phyloP scores from a whole-genome alignment of 2,888 invertebrate species.

The Chaetoderma sp. region DNA sequence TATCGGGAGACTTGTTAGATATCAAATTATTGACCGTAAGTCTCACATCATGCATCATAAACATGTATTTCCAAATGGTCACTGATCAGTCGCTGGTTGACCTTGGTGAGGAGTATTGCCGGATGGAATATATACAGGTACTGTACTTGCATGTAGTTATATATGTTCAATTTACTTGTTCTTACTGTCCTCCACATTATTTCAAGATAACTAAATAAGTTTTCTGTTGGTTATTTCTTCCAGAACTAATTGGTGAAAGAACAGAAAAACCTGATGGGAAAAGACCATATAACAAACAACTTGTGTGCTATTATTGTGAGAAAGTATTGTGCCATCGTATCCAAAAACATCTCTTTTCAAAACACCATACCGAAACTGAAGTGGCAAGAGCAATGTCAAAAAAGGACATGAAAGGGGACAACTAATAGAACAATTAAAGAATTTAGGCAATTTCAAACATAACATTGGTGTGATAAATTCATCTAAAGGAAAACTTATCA shows the following conservation, averaged over 20 bases:
- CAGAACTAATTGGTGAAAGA: neutral
- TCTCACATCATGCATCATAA: too few species aligned
- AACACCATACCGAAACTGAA: constrained; percentile 4
- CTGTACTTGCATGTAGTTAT: too few species aligned
- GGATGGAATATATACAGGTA: too few species aligned
- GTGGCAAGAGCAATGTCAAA: constrained; percentile 5
- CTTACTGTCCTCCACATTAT: too few species aligned
- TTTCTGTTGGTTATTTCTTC: too few species aligned
- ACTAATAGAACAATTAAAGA: constrained; percentile 1
- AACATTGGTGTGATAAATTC: neutral
- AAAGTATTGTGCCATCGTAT: neutral
- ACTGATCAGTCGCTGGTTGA: neutral
- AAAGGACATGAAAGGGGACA: neutral
- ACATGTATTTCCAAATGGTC: too few species aligned
- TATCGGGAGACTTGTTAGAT: too few species aligned
- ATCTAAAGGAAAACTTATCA: constrained; percentile 5
- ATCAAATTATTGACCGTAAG: too few species aligned
- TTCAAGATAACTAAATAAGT: too few species aligned
- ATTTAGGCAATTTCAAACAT: constrained; percentile 10
- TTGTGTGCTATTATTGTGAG: neutral
- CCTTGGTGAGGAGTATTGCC: neutral
- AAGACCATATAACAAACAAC: neutral
- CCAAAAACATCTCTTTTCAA: neutral
- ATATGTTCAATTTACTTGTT: too few species aligned
- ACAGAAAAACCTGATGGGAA: neutral